Percentiles rank a stretch among this genome's conserved stretches.
These are phyloP conservation scores for Pygathrix nemaeus DNA, from an alignment of 2,113 vertebrate genomes.

Conservation along the genomic window DNA sequence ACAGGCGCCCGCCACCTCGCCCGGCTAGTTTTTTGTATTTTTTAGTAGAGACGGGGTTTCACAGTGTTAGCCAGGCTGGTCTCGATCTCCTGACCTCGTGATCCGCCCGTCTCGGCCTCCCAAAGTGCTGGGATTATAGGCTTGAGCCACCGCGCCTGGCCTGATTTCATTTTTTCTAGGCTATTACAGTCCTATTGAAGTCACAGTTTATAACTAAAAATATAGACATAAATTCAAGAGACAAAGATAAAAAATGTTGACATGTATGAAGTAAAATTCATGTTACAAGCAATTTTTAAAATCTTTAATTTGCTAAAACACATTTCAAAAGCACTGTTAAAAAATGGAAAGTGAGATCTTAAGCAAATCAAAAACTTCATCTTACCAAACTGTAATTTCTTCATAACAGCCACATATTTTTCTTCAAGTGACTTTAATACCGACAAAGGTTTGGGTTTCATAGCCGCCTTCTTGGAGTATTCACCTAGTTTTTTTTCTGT, in stretches of 20 bases:
- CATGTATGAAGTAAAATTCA: background rate
- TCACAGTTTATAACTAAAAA: background rate
- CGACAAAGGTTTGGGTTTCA: slow-evolving; percentile 94
- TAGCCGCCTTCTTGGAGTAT: slow-evolving; percentile 90
- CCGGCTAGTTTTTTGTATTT: too few relatives aligned
- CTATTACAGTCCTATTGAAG: background rate
- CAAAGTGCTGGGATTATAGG: too few relatives aligned
- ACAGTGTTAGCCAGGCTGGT: too few relatives aligned
- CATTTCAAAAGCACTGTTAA: background rate
- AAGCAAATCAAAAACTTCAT: slow-evolving; percentile 62
- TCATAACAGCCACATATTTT: slow-evolving; percentile 97
- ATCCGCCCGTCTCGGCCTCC: too few relatives aligned
- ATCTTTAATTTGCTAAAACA: background rate
- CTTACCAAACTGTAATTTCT: slow-evolving; percentile 99
- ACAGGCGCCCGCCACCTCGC: too few relatives aligned
- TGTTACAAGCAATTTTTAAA: background rate
- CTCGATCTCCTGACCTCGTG: too few relatives aligned
- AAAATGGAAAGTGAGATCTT: background rate
- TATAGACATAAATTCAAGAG: background rate
- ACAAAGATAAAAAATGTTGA: background rate
- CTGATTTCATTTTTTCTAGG: background rate
- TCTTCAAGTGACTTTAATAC: slow-evolving; percentile 96
- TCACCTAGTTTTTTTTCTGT: slow-evolving; percentile 97
- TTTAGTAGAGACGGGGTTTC: too few relatives aligned
- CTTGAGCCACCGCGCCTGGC: too few relatives aligned